A percentile compares a stretch with the other conserved stretches of the same genome.
These are phyloP conservation scores for Xyrichtys novacula DNA, from an alignment of 2,797 vertebrate species.

Conservation along the genomic window DNA sequence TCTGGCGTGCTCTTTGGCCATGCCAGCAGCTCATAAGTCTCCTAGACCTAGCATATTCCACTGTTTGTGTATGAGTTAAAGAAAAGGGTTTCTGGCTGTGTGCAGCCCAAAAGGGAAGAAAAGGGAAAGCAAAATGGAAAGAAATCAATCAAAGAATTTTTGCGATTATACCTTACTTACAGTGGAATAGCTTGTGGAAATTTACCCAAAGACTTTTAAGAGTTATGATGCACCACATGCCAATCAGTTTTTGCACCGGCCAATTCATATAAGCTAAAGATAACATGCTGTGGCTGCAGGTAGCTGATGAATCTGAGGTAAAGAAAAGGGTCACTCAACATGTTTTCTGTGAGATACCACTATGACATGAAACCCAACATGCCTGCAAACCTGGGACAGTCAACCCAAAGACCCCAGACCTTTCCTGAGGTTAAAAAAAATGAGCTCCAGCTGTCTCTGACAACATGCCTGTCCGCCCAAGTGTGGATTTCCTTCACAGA, in stretches of 20 bases:
- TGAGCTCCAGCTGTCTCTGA: slow-evolving; percentile 64
- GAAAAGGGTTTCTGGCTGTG: slow-evolving; percentile 20
- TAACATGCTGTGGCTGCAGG: slow-evolving; percentile 15
- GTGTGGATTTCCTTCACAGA: slow-evolving; percentile 72
- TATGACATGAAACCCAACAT: slow-evolving; percentile 58
- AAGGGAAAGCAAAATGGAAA: neutral
- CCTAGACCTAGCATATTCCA: slow-evolving; percentile 39
- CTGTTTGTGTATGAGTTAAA: slow-evolving; percentile 39
- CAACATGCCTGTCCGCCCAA: slow-evolving; percentile 54
- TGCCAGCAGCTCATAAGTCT: slow-evolving; percentile 50
- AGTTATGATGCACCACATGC: neutral
- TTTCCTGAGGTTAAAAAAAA: slow-evolving; percentile 44
- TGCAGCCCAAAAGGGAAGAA: slow-evolving; percentile 14
- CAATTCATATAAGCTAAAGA: slow-evolving; percentile 17
- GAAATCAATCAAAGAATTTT: slow-evolving; percentile 27
- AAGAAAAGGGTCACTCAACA: slow-evolving; percentile 36
- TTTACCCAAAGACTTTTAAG: neutral
- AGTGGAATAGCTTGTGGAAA: slow-evolving; percentile 20
- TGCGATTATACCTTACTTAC: slow-evolving; percentile 9
- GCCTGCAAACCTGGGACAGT: slow-evolving; percentile 44
- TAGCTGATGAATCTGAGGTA: slow-evolving; percentile 21
- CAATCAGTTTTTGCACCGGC: slow-evolving; percentile 4
- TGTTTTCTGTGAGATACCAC: slow-evolving; percentile 18
- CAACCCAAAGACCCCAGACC: slow-evolving; percentile 42
- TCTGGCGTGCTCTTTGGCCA: slow-evolving; percentile 39